Base-by-base conservation (phyloP, 2,113 vertebrate genomes). In the Vulpes ferrilata region DNA sequence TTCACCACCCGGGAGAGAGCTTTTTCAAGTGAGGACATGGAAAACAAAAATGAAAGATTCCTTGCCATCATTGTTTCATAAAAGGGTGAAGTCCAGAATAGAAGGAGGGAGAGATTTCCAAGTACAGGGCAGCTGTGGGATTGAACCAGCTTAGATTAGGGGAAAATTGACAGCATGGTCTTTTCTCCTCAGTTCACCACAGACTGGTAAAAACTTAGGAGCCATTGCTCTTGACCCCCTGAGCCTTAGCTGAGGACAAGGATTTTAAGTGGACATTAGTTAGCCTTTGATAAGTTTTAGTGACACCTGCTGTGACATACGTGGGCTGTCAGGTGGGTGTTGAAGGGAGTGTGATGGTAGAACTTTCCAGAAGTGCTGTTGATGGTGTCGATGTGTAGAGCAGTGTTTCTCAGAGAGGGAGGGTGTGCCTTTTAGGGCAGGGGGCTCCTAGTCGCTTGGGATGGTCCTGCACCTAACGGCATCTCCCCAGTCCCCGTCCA, bases 221-320 rank as follows among this genome's bases (percentile, higher is more conserved):
- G 27, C 55, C 7, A 1, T 5, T 2, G 7, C 35, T 30, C 19
- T 13, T 13, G 16, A 17, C 35, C 55, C 4, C 0, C 51, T 2
- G n/a, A 25, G 71, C 16, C 62, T 43, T 8, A 60, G 90, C 38
- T 30, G 78, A 11, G 2, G 19, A 0, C 90, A 38, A 86, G 86
- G 80, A 27, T 48, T 78, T 19, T 16, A 59, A 69, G 25, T 25
- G 17, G 57, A 0, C 35, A 51, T 65, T 7, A 74, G 0, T 43
- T 7, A 74, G 0, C 80, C 93, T 60, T 57, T 92, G 78, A 23
- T 17, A 3, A 43, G 11, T 43, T 20, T 19, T 73, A 12, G n/a
- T 25, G 22, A 60, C 17, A 0, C 4, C 20, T 8, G 5, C 4
- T 25, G 3, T 19, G 15, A 38, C 8, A 59, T 1, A 2, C 0